phyloP scores from a whole-genome alignment of 92 coral and sea anemone genomes.

The Montipora capitata region DNA sequence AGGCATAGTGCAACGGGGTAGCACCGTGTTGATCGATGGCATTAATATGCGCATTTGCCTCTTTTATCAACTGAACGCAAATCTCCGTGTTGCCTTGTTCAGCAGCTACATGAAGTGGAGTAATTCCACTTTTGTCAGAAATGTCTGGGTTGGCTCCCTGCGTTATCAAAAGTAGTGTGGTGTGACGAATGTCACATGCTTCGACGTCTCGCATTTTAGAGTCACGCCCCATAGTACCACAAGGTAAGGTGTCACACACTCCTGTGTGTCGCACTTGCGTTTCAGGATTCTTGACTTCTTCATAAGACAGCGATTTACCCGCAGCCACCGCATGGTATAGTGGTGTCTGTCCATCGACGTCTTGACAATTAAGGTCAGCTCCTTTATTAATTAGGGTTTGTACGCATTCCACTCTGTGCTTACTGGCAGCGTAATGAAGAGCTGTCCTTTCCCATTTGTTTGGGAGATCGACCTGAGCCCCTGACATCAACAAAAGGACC shows the following conservation, averaged over 20 bases:
- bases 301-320: neutral
- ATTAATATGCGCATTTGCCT: conserved; percentile 33
- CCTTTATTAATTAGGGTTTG: conserved; percentile 27
- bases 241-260: neutral
- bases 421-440: conserved; percentile 69
- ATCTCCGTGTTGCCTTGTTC: conserved; percentile 53
- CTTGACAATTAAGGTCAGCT: conserved; percentile 45
- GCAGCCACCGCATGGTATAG: conserved; percentile 60
- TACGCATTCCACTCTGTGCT: conserved; percentile 38
- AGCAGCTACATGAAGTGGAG: conserved; percentile 65
- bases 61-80: conserved; percentile 35
- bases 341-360: conserved; percentile 50
- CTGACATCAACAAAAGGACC: conserved; percentile 13
- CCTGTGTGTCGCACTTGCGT: neutral
- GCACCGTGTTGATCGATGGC: conserved; percentile 50
- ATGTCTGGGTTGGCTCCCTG: conserved; percentile 27
- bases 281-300: neutral
- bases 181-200: neutral
- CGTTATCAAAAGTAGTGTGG: conserved; percentile 32
- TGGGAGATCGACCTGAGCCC: conserved; percentile 53
- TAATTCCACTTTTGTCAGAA: conserved; percentile 63
- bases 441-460: conserved; percentile 72
- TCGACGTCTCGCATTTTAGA: neutral
- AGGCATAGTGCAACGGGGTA: conserved; percentile 61
- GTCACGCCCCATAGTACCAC: neutral